Evolutionary conservation across 2,113 vertebrate species (phyloP).

Genomic region (Lichenostomus cassidix): DNA sequence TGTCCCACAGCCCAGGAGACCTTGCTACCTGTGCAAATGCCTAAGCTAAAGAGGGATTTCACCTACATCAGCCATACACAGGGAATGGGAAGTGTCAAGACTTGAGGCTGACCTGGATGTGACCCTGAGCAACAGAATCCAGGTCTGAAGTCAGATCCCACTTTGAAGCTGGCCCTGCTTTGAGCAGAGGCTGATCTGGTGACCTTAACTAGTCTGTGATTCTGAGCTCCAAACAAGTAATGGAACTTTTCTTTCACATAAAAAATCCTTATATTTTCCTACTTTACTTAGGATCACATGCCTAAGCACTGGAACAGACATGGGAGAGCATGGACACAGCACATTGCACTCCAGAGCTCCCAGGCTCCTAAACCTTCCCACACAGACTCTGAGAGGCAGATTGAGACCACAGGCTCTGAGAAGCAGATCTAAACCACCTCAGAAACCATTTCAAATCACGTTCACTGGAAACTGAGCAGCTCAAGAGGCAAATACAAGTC

Average conservation of each 20-base stretch:
- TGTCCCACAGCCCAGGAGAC: not conserved
- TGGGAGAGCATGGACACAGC: not conserved
- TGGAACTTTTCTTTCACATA: not conserved
- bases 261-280: not conserved
- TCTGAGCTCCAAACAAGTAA: not conserved
- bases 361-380: not conserved
- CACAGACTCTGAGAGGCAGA: not conserved
- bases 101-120: not conserved
- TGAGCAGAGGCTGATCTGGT: not conserved
- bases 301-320: not conserved
- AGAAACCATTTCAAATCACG: not conserved
- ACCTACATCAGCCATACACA: fast-evolving
- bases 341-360: not conserved
- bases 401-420: not conserved
- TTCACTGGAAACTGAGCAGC: not conserved
- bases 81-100: not conserved
- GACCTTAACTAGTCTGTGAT: not conserved
- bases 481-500: not conserved
- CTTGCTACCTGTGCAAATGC: not conserved
- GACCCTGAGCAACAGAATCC: not conserved
- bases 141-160: not conserved
- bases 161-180: not conserved
- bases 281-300: not conserved
- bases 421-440: not conserved
- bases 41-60: not conserved